A percentile compares a stretch with the other conserved stretches of the same genome.
Evolutionary conservation across 2,888 invertebrate species (phyloP).

Genomic region (Pegoplata infirma): DNA sequence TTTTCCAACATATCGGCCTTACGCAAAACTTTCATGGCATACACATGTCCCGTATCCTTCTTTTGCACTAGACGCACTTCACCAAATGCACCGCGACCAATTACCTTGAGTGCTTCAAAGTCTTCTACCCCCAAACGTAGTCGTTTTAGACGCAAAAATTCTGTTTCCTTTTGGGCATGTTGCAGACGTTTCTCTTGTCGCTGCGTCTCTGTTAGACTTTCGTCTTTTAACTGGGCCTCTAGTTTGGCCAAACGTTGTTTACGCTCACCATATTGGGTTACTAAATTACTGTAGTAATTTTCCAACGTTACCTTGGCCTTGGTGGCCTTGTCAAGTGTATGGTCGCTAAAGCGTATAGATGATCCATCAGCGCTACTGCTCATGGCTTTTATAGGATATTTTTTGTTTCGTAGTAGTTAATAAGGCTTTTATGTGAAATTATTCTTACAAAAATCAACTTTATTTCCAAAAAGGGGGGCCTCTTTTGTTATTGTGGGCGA

Average conservation of each 20-base stretch:
- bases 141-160: constrained; percentile 96
- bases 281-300: constrained; percentile 99
- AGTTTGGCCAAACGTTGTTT: constrained; percentile 95
- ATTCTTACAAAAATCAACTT: constrained; percentile 33
- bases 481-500: constrained; percentile 62
- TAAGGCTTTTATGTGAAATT: constrained; percentile 48
- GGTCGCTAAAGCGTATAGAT: constrained; percentile 94
- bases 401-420: constrained; percentile 4
- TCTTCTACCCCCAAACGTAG: constrained; percentile 98
- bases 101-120: constrained; percentile 97
- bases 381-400: constrained; percentile 55
- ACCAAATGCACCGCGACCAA: constrained; percentile 95
- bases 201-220: constrained; percentile 95
- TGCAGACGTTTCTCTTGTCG: constrained; percentile 91
- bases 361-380: constrained; percentile 73
- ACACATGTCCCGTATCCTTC: constrained; percentile 99
- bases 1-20: constrained; percentile 99
- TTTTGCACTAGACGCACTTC: constrained; percentile 99
- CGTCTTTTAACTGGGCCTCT: constrained; percentile 97
- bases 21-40: constrained; percentile 99
- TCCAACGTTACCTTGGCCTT: constrained; percentile 99
- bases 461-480: constrained; percentile 33
- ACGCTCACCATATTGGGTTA: constrained; percentile 97
- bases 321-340: constrained; percentile 98
- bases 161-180: constrained; percentile 99